A percentile compares a stretch with the other conserved stretches of the same genome.
These are phyloP conservation scores for Amphimallon solstitiale DNA, from an alignment of 2,888 invertebrate species.

Conservation along the genomic window DNA sequence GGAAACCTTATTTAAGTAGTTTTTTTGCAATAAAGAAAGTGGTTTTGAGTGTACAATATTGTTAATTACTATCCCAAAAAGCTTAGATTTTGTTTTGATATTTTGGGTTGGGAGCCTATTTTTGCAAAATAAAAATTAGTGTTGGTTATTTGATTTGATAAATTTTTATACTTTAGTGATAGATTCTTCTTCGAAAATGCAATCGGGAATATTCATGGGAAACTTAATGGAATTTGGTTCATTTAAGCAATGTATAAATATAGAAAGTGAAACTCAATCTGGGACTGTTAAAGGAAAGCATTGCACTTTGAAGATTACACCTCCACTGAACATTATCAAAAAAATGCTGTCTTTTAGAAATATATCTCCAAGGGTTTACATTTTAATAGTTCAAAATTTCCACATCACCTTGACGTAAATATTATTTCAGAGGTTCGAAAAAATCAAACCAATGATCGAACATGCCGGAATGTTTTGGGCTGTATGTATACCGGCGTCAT, in stretches of 20 bases:
- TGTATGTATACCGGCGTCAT: constrained; percentile 62
- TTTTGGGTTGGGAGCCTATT: too few species aligned
- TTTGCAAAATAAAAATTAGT: too few species aligned
- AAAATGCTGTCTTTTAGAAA: constrained; percentile 50
- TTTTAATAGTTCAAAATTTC: background rate
- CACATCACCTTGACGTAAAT: constrained; percentile 9
- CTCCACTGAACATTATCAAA: constrained; percentile 46
- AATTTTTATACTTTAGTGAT: constrained; percentile 59
- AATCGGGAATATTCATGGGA: constrained; percentile 62
- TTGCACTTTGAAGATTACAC: constrained; percentile 57
- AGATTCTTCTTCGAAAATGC: constrained; percentile 64
- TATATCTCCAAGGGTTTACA: constrained; percentile 50
- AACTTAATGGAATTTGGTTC: constrained; percentile 63
- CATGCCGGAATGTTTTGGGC: constrained; percentile 55
- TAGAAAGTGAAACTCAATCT: constrained; percentile 44
- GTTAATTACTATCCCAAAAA: too few species aligned
- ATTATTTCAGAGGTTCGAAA: constrained; percentile 49
- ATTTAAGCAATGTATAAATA: constrained; percentile 62
- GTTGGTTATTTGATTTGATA: too few species aligned
- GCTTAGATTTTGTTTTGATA: too few species aligned
- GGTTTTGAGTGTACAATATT: too few species aligned
- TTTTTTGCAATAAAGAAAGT: too few species aligned
- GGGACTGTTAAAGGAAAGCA: constrained; percentile 60
- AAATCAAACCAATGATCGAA: constrained; percentile 49
- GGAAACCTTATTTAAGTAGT: too few species aligned